Conservation (phyloP, 2,888 invertebrate species). For the Scaptomyza tumidula region DNA sequence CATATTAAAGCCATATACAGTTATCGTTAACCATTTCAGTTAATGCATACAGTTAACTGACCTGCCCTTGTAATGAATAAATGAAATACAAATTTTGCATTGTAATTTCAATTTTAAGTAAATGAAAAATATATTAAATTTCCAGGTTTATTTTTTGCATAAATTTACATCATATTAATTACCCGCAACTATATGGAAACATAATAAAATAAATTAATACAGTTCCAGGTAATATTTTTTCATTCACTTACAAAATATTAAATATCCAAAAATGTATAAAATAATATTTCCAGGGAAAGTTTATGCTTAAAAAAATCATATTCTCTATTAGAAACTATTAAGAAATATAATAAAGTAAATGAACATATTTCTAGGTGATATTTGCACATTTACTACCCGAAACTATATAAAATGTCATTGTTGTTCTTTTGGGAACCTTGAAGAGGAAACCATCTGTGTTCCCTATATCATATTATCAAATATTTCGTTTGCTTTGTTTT, state of each 20-base stretch:
- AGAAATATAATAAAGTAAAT: too few species aligned
- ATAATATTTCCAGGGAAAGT: too few species aligned
- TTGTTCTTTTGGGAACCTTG: neutral
- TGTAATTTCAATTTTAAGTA: too few species aligned
- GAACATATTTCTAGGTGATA: too few species aligned
- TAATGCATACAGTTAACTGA: conserved; percentile 60
- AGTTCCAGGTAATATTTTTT: too few species aligned
- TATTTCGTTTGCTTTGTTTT: neutral
- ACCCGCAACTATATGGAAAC: neutral
- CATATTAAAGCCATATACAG: conserved; percentile 2
- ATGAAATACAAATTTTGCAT: neutral
- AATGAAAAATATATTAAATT: too few species aligned
- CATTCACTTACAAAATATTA: too few species aligned
- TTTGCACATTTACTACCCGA: neutral
- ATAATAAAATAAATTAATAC: too few species aligned
- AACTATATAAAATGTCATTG: conserved; percentile 2
- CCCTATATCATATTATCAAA: neutral
- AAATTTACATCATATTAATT: neutral
- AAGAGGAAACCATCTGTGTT: conserved; percentile 25
- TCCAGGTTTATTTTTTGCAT: neutral
- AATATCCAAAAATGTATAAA: too few species aligned
- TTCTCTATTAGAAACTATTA: too few species aligned
- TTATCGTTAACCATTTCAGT: conserved; percentile 30
- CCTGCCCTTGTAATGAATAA: conserved; percentile 45
- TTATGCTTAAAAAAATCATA: too few species aligned